Evolutionary conservation across 2,888 invertebrate genomes (phyloP).

Genomic region (Mythimna loreyi): DNA sequence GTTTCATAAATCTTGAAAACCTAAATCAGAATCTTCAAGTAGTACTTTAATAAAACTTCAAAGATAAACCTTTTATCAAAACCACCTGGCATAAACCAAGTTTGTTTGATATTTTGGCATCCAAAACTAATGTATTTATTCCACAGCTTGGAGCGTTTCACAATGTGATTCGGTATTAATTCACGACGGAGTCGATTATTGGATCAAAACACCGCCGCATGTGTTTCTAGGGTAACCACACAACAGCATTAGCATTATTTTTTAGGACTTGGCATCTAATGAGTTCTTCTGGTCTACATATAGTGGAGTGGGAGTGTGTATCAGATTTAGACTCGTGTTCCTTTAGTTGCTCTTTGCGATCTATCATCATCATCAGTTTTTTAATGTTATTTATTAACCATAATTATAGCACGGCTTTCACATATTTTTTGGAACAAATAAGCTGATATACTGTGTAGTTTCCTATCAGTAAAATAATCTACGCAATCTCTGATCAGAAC

Average conservation of each 20-base stretch:
- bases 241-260: not conserved
- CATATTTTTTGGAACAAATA: too few species aligned
- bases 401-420: too few species aligned
- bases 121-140: constrained; percentile 50
- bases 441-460: too few species aligned
- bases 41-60: constrained; percentile 10
- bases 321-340: too few species aligned
- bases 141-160: constrained; percentile 37
- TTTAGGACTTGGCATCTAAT: too few species aligned
- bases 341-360: too few species aligned
- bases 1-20: constrained; percentile 8
- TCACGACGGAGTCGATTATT: constrained; percentile 36
- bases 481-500: too few species aligned
- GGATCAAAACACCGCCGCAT: constrained; percentile 26
- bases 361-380: too few species aligned
- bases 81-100: constrained; percentile 10
- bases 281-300: too few species aligned
- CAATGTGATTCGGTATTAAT: constrained; percentile 43
- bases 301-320: too few species aligned
- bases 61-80: not conserved
- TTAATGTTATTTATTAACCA: too few species aligned
- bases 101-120: constrained; percentile 22
- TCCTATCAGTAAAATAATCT: too few species aligned
- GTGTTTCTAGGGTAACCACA: constrained; percentile 28
- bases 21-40: not conserved